A percentile compares a stretch with the other conserved stretches of the same genome.
Conservation (phyloP, 2,113 vertebrate species). For the Empidonax alnorum region DNA sequence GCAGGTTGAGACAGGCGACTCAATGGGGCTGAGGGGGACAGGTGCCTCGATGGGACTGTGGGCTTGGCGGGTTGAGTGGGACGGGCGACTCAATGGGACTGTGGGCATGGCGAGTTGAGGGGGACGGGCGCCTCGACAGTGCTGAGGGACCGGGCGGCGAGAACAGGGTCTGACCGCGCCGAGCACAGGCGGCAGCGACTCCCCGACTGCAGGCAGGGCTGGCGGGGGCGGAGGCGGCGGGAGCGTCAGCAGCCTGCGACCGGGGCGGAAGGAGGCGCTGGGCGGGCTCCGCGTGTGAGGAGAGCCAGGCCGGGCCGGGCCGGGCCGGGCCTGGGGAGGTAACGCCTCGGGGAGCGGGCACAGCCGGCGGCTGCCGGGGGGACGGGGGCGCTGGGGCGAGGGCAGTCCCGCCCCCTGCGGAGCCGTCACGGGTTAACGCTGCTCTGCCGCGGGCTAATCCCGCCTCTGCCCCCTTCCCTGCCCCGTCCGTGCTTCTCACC, state of each 20-base stretch:
- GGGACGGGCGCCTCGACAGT: too few species aligned
- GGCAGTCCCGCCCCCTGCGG: neutral
- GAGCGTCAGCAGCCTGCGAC: conserved; percentile 34
- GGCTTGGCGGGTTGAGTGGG: neutral
- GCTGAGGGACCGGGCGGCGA: neutral
- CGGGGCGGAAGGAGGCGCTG: neutral
- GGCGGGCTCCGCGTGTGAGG: neutral
- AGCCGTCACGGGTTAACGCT: neutral
- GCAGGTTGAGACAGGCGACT: neutral
- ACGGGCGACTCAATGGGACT: neutral
- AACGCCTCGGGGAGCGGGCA: neutral
- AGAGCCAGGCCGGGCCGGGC: neutral
- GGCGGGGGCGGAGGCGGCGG: neutral
- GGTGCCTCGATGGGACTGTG: neutral
- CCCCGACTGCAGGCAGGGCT: neutral
- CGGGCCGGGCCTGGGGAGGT: neutral
- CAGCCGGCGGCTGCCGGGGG: neutral
- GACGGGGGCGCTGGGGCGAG: neutral
- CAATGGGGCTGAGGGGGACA: neutral
- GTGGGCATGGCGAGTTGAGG: too few species aligned
- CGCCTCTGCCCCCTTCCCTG: neutral
- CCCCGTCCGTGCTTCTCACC: neutral
- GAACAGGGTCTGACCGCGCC: fast-evolving
- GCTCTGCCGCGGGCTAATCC: neutral
- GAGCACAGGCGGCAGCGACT: neutral